Base-by-base conservation (phyloP, 92 coral and sea anemone genomes). In the Porites divaricata region DNA sequence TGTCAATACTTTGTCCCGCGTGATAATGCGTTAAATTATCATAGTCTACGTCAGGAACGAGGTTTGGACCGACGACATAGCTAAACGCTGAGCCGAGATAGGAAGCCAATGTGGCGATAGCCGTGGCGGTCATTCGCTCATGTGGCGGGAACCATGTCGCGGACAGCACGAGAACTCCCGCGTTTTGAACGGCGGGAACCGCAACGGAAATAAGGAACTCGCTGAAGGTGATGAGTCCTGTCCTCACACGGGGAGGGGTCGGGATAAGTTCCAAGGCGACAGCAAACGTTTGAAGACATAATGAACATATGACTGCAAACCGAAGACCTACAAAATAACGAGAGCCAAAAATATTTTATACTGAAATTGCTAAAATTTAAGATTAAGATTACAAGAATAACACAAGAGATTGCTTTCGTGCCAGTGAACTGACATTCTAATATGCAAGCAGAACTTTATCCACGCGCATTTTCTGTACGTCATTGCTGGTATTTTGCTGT, bases 121-220 rank as follows among this genome's bases (percentile, higher is more conserved):
- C 98, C 13, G 99, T 97, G 69, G 99, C 95, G 11, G 97, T 97
- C 93, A 95, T 97, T 8, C 99, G 92, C 85, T 97, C 97, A 58
- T 89, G 85, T 12, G 97, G 97, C 22, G 99, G 99, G 81, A 97
- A 97, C 99, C 99, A 97, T 16, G 98, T 91, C 28, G 99, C 96
- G 1, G 99, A 97, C n/a, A 97, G 88, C n/a, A 94, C 98, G 1
- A 97, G 70, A 13, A 93, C 97, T 5, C 97, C 98, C 19, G 91
- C 95, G 72, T 91, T 92, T 76, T 93, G 95, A 9, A 92, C 98
- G 21, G 93, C 97, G 64, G 98, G 98, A 23, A 88, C 99, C 16
- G 98, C 97, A 50, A 97, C 74, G 0, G 97, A 88, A 76, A 95
- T 94, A 45, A 97, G 81, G 68, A 95, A 92, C 79, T 97, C 98